Conservation (phyloP, 37 sponge, comb jelly and placozoan species). For the Halichondria panicea region DNA sequence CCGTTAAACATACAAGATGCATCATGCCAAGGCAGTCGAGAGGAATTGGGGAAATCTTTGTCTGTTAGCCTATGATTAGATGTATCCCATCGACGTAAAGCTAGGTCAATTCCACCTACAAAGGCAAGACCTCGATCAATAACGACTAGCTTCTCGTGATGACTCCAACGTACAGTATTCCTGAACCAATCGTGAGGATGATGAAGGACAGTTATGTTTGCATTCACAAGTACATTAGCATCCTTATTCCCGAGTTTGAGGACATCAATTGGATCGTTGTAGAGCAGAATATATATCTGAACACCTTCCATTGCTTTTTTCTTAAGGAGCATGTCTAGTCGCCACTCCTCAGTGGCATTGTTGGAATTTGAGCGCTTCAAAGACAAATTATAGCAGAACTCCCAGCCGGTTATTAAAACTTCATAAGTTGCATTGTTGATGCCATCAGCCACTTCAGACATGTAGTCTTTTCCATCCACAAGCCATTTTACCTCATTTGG, state of each 20-base stretch:
- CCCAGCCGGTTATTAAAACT: conserved; percentile 39
- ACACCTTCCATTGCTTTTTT: too few species aligned
- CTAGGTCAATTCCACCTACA: conserved; percentile 45
- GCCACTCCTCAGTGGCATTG: conserved; percentile 16
- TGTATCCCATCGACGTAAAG: conserved; percentile 43
- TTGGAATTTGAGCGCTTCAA: conserved; percentile 40
- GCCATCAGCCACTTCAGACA: conserved; percentile 52
- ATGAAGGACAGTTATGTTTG: not conserved
- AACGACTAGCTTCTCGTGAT: conserved; percentile 41
- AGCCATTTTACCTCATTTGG: conserved; percentile 17
- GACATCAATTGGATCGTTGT: conserved; percentile 19
- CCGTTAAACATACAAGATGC: conserved; percentile 44
- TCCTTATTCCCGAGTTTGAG: conserved; percentile 27
- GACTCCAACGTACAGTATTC: conserved; percentile 13
- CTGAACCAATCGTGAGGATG: conserved; percentile 16
- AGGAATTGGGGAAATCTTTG: conserved; percentile 21
- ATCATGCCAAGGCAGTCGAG: conserved; percentile 75
- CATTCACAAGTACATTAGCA: not conserved
- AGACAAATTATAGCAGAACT: conserved; percentile 20
- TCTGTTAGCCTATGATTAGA: conserved; percentile 29
- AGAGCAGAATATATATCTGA: too few species aligned
- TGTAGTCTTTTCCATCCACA: conserved; percentile 53
- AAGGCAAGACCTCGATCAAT: conserved; percentile 35
- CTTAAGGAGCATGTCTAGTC: conserved; percentile 40
- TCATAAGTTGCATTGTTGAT: conserved; percentile 31